Percentiles rank a stretch among this genome's conserved stretches.
Evolutionary conservation across 2,113 vertebrate genomes (phyloP).

Genomic region (Pedetes capensis): DNA sequence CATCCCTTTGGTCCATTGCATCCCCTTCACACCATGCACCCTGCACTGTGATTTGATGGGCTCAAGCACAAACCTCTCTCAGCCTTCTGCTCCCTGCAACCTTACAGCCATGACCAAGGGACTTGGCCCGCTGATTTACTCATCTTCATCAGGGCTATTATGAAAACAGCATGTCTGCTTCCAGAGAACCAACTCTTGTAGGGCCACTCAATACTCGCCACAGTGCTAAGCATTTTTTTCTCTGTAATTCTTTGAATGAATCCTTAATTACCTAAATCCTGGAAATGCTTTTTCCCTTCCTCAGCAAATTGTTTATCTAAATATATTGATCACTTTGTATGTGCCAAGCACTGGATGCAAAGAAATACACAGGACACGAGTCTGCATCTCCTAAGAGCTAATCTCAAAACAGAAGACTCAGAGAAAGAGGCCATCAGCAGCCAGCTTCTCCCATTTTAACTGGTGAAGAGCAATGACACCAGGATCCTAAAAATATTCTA

Average conservation of each 20-base stretch:
- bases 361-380: neutral
- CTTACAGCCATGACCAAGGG: neutral
- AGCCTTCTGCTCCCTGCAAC: neutral
- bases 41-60: neutral
- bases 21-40: neutral
- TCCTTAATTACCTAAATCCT: conserved; percentile 32
- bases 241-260: conserved; percentile 48
- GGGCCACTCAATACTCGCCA: neutral
- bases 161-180: neutral
- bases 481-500: neutral
- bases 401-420: neutral
- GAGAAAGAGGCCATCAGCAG: neutral
- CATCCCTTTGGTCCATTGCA: neutral
- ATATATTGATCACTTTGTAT: neutral
- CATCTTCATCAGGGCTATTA: neutral
- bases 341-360: neutral
- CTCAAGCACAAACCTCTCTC: neutral
- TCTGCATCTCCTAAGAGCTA: neutral
- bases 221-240: neutral
- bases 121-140: neutral
- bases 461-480: neutral
- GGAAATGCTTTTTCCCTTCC: neutral
- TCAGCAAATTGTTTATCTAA: conserved; percentile 56
- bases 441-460: neutral
- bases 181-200: neutral